Percentiles rank a stretch among this genome's conserved stretches.
These are phyloP conservation scores for Cephus pulcher DNA, from an alignment of 2,888 invertebrate genomes.

Conservation along the genomic window DNA sequence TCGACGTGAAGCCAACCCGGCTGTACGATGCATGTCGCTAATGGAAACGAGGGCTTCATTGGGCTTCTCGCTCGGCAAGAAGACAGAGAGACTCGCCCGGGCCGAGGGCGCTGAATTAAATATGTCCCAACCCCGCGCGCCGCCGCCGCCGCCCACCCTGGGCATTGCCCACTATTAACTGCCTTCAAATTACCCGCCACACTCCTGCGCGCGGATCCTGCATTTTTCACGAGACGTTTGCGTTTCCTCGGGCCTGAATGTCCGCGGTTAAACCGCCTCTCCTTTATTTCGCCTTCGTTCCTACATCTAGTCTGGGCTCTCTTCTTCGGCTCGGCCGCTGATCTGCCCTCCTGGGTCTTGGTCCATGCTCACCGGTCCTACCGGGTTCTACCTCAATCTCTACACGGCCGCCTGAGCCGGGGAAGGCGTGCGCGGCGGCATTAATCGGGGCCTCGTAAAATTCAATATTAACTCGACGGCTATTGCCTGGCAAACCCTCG, in stretches of 20 bases:
- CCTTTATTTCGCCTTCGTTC: not conserved
- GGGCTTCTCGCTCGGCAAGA: slow-evolving; percentile 17
- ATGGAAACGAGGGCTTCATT: slow-evolving; percentile 43
- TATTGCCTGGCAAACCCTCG: not conserved
- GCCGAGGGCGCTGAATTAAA: slow-evolving; percentile 31
- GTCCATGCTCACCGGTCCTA: no score
- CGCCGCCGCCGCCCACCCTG: not conserved
- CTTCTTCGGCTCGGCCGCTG: not conserved
- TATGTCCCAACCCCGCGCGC: slow-evolving; percentile 20
- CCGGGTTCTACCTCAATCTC: not conserved
- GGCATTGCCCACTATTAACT: not conserved
- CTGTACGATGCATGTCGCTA: slow-evolving; percentile 42
- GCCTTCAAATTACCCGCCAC: not conserved
- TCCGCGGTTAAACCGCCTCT: not conserved
- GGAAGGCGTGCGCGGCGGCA: not conserved
- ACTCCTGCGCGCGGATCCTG: not conserved
- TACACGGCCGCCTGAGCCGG: not conserved
- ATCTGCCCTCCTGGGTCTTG: no score
- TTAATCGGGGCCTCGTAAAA: slow-evolving; percentile 1
- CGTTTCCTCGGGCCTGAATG: not conserved
- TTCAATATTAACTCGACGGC: slow-evolving; percentile 5
- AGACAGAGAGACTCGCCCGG: slow-evolving; percentile 26
- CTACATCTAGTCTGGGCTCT: not conserved
- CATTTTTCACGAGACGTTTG: not conserved
- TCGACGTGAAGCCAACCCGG: slow-evolving; percentile 23